Percentiles rank a stretch among this genome's conserved stretches.
phyloP scores from a whole-genome alignment of 2,113 vertebrate species.

The Entelurus aequoreus region DNA sequence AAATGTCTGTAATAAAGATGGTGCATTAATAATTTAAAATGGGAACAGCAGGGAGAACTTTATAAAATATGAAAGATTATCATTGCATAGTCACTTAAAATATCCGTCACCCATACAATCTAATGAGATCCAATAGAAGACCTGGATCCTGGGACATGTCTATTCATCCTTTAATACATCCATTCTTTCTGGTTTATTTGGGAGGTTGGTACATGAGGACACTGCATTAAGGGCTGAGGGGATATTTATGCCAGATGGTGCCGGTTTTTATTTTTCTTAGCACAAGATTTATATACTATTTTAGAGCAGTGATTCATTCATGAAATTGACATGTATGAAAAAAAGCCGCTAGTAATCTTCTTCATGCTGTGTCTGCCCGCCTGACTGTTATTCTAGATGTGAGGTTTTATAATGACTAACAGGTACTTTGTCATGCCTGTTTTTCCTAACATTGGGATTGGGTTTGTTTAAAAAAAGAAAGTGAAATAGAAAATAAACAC shows the following conservation, averaged over 20 bases:
- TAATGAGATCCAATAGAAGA: neutral
- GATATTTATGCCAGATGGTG: too few species aligned
- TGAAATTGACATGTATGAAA: neutral
- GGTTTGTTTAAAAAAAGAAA: neutral
- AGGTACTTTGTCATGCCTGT: too few species aligned
- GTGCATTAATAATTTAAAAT: constrained; percentile 6
- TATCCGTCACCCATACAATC: too few species aligned
- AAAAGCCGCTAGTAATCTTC: neutral
- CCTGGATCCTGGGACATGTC: neutral
- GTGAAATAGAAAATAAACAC: neutral
- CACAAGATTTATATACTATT: neutral
- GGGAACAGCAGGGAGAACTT: neutral
- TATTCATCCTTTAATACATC: neutral
- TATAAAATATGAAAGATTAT: neutral
- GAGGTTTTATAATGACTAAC: too few species aligned
- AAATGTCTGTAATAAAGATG: constrained; percentile 1
- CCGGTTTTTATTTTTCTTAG: neutral
- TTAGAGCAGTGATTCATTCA: neutral
- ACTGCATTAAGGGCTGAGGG: neutral
- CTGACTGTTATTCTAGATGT: neutral
- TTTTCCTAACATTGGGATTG: neutral
- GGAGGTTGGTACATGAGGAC: neutral
- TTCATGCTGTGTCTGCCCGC: neutral
- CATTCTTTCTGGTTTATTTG: neutral
- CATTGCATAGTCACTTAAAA: neutral